Evolutionary conservation across 2,888 invertebrate genomes (phyloP), one percentile per base, ranked within the genome.

Genomic region (Tyria jacobaeae): DNA sequence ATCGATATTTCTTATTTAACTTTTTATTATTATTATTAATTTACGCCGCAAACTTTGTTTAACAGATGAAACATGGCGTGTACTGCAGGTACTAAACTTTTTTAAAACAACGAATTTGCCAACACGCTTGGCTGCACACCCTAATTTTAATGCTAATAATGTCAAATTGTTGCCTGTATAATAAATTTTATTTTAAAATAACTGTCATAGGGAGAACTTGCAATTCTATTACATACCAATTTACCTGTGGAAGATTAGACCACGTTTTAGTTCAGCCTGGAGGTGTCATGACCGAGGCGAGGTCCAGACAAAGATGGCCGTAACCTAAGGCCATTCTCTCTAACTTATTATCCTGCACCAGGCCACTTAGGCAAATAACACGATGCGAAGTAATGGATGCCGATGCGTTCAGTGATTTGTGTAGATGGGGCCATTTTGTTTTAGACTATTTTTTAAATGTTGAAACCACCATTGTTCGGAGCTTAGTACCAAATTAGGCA

Each of bases 351-450:
- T 81, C 78, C 78, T 75, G 70, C 71, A 73, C 75, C 71, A 73
- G 72, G 75, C 83, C 87, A 87, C 86, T 87, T 88, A 84, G 78
- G 83, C 81, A 88, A 89, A 89, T 87, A 85, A 81, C 84, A 86
- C 75, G 80, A 82, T 84, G 79, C 78, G 68, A 69, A 66, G 74
- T 81, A 83, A 83, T 81, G 78, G 76, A 76, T 79, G 78, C 78
- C 76, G 72, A 76, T 78, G 75, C 75, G 68, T 80, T 75, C 75
- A 72, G 75, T 77, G 78, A 78, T 80, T 80, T 82, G 75, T 75
- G 72, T 69, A 58, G 63, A 70, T 71, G 55, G 65, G 58, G 57
- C 52, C 52, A 49, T 51, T 31, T 17, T 51, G 17, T 51, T 51
- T 34, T 17, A 34, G 31, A 34, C 17, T 51, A 2, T 51, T 51